Conservation (phyloP, 2,113 vertebrate genomes). For the Brienomyrus longianalis region DNA sequence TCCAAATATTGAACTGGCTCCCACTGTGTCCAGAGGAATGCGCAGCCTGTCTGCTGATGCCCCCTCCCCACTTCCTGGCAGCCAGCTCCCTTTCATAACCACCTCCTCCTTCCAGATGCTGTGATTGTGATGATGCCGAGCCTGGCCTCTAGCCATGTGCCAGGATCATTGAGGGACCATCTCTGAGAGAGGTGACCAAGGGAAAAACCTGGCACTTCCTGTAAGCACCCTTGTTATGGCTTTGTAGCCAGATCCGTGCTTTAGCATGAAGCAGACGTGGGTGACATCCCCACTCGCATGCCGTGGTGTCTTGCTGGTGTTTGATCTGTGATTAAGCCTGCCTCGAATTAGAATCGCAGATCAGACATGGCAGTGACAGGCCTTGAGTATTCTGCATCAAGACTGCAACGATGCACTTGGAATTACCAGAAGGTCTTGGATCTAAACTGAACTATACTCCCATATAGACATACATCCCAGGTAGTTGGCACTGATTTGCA, state of each 20-base stretch:
- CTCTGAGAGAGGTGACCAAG: not conserved
- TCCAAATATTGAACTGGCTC: slow-evolving; percentile 48
- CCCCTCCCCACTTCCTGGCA: slow-evolving; percentile 52
- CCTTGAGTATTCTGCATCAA: not conserved
- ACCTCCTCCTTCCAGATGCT: not conserved
- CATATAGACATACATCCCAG: too few species aligned
- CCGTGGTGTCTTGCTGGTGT: not conserved
- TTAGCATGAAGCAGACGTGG: not conserved
- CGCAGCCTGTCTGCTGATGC: slow-evolving; percentile 63
- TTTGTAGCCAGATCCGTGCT: not conserved
- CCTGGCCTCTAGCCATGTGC: not conserved
- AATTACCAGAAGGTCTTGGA: not conserved
- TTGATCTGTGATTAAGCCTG: not conserved
- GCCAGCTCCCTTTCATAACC: slow-evolving; percentile 14
- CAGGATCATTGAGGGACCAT: not conserved
- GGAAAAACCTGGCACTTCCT: not conserved
- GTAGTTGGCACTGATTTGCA: not conserved
- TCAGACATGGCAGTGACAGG: not conserved
- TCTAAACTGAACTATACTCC: not conserved
- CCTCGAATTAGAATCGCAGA: not conserved
- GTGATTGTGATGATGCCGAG: not conserved
- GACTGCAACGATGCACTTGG: not conserved
- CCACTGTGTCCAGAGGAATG: slow-evolving; percentile 55
- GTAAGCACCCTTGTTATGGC: not conserved
- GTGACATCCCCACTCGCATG: not conserved